Conservation (phyloP, 2,888 invertebrate genomes). For the Leucoma salicis region DNA sequence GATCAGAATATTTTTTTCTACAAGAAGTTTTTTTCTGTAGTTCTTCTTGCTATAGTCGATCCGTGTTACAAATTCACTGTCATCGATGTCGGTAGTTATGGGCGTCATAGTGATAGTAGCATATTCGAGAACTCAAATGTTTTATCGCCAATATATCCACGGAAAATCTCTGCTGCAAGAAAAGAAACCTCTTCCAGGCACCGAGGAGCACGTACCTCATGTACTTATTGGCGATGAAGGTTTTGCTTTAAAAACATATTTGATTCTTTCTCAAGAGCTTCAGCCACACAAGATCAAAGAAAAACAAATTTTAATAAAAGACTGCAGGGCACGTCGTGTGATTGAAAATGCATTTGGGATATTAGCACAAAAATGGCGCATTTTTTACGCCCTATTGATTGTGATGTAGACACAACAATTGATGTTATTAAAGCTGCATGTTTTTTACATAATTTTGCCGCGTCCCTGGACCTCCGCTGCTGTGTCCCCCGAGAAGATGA, state of each 20-base stretch:
- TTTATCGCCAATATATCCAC: background rate
- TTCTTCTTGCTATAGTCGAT: constrained; percentile 3
- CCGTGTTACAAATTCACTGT: constrained; percentile 3
- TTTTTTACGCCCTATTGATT: constrained; percentile 3
- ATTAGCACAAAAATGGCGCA: constrained; percentile 2
- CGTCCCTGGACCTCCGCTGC: too few relatives aligned
- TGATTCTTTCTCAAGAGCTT: constrained; percentile 3
- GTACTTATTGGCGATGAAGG: constrained; percentile 23
- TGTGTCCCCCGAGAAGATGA: too few relatives aligned
- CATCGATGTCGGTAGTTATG: constrained; percentile 4
- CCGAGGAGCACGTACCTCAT: constrained; percentile 8
- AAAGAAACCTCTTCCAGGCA: constrained; percentile 4
- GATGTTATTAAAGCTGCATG: constrained; percentile 5
- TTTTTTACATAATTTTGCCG: background rate
- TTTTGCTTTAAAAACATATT: constrained; percentile 9
- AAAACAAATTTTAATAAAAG: constrained; percentile 2
- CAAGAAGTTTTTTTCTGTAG: constrained; percentile 3
- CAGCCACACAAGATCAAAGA: background rate
- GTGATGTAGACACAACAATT: constrained; percentile 2
- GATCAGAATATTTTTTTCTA: constrained; percentile 10
- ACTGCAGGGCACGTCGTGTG: constrained; percentile 1
- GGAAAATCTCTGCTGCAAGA: background rate
- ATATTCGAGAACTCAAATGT: constrained; percentile 4
- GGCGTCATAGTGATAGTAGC: constrained; percentile 1
- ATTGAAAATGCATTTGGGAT: constrained; percentile 3